Base-by-base conservation (phyloP, 92 coral and sea anemone genomes). In the Palythoa caribaeorum region DNA sequence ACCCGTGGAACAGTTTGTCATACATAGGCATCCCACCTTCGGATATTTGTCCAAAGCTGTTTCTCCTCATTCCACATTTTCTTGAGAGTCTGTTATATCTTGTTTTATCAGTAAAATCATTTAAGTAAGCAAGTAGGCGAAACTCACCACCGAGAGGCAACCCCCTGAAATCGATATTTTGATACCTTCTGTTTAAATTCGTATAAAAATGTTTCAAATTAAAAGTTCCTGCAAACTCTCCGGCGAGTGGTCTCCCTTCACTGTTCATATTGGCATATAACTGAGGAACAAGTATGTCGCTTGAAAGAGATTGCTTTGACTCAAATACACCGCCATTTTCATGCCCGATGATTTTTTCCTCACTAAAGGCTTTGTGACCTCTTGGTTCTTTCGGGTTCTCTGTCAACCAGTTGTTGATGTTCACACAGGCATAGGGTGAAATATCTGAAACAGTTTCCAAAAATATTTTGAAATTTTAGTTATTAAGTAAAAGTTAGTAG, bases 121-220 rank as follows among this genome's bases (percentile, higher is more conserved):
- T 77, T 47, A 28, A 51, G 9, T 36, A 28, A 20, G 81, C 40
- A 21, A 77, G n/a, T 0, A 77, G 66, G 44, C 66, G 81, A 77
- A 77, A 77, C 48, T 77, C 81, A 6, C 81, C 81, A 77, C 81
- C 81, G 11, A 77, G n/a, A 15, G 81, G 66, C 47, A 77, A 77
- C 2, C 81, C 81, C 66, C 57, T 53, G 39, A 77, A 77, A 35
- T 77, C 81, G 37, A 77, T 48, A 53, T 77, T 77, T 20, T 77
- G 68, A 28, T 77, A 77, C 6, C 81, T 3, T 77, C 62, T 77
- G 66, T 77, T 14, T 53, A 77, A 52, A 53, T 77, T 77, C 11
- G 47, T 52, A 35, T 77, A 77, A 53, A 53, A 77, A 1, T 12
- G 66, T 53, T 53, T 77, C 47, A 77, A 5, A 10, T 77, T 66